These are phyloP conservation scores for Acipenser oxyrinchus DNA, from an alignment of 2,797 vertebrate genomes.

Conservation along the genomic window DNA sequence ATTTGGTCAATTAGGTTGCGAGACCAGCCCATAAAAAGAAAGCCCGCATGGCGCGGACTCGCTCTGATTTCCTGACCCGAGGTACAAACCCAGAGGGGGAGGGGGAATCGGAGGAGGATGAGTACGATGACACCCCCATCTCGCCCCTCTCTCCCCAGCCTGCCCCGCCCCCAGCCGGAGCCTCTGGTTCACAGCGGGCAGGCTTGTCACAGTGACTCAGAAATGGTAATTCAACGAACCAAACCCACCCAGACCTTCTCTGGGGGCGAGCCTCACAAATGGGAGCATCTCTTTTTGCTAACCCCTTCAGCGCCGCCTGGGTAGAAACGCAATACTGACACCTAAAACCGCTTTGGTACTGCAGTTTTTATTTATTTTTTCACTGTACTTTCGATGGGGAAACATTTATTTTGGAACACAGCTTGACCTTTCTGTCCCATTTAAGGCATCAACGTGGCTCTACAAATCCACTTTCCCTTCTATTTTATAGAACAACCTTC, in stretches of 20 bases:
- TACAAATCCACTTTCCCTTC: too few relatives aligned
- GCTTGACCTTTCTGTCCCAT: too few relatives aligned
- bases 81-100: constrained; percentile 74
- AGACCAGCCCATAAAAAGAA: constrained; percentile 88
- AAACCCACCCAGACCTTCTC: constrained; percentile 35
- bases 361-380: constrained; percentile 14
- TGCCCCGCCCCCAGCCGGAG: constrained; percentile 66
- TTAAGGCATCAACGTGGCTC: too few relatives aligned
- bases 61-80: constrained; percentile 98
- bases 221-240: constrained; percentile 84
- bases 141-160: constrained; percentile 70
- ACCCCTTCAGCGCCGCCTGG: constrained; percentile 51
- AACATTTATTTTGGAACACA: too few relatives aligned
- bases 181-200: constrained; percentile 63
- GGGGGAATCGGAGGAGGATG: constrained; percentile 89
- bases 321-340: constrained; percentile 38
- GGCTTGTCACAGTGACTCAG: constrained; percentile 97
- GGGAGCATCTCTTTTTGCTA: constrained; percentile 57
- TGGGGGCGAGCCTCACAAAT: constrained; percentile 36
- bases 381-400: constrained; percentile 11
- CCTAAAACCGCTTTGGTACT: constrained; percentile 43
- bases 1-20: constrained; percentile 86
- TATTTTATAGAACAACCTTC: too few relatives aligned
- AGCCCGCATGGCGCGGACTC: constrained; percentile 95
- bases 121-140: constrained; percentile 69